phyloP scores from a whole-genome alignment of 1,140 invertebrate species.

The Maniola jurtina region DNA sequence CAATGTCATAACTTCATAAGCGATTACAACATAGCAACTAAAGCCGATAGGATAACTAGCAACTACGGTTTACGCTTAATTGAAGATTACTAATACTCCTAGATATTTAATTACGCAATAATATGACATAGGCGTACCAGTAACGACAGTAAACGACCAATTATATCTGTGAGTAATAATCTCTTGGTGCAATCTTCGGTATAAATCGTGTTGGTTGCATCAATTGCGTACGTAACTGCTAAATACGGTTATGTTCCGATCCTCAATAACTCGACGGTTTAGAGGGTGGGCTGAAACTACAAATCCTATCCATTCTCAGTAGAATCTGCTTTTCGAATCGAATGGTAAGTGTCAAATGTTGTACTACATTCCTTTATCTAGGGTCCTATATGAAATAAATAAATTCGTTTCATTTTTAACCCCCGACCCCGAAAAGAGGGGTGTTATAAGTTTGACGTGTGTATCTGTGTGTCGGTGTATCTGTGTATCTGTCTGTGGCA shows the following conservation, averaged over 20 bases:
- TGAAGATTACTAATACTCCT: conserved; percentile 22
- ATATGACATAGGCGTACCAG: conserved; percentile 24
- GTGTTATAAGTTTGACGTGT: no score
- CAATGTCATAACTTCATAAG: not conserved
- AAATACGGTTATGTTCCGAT: not conserved
- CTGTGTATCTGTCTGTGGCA: no score
- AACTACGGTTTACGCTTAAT: conserved; percentile 15
- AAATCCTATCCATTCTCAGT: no score
- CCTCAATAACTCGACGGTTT: no score
- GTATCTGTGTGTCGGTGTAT: no score
- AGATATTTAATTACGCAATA: conserved; percentile 23
- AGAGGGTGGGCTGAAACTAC: no score
- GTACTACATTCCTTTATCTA: no score
- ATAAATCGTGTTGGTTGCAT: not conserved
- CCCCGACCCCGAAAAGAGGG: no score
- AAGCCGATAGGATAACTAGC: conserved; percentile 1
- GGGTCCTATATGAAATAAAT: no score
- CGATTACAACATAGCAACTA: conserved; percentile 1
- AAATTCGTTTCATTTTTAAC: no score
- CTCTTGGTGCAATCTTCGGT: conserved; percentile 8
- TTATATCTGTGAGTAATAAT: conserved; percentile 18
- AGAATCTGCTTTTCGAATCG: no score
- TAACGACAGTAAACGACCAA: conserved; percentile 13
- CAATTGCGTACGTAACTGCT: not conserved
- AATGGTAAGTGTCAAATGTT: no score